A percentile compares a stretch with the other conserved stretches of the same genome.
phyloP scores from a whole-genome alignment of 2,888 invertebrate genomes.

The Dyspetes luteomarginatus region DNA sequence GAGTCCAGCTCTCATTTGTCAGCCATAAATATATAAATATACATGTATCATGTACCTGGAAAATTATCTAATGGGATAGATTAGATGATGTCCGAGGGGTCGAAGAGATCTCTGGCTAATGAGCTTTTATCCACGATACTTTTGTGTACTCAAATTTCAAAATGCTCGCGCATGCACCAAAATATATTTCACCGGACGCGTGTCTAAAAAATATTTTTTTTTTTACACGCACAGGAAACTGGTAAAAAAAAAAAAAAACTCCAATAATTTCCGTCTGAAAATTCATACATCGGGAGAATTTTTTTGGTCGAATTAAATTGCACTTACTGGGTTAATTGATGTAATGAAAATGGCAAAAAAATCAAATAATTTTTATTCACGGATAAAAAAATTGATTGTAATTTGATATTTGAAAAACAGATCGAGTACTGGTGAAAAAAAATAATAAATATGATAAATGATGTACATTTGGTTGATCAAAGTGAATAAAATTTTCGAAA shows the following conservation, averaged over 20 bases:
- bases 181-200: neutral
- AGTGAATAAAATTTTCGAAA: too few relatives aligned
- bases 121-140: neutral
- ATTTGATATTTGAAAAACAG: too few relatives aligned
- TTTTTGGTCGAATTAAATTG: neutral
- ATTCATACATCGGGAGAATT: neutral
- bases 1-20: conserved; percentile 11
- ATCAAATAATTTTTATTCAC: too few relatives aligned
- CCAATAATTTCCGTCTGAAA: neutral
- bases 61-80: conserved; percentile 18
- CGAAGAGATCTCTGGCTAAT: neutral
- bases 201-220: too few relatives aligned
- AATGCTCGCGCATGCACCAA: too few relatives aligned
- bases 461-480: too few relatives aligned
- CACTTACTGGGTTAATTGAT: neutral
- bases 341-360: too few relatives aligned
- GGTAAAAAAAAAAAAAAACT: too few relatives aligned
- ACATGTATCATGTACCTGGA: neutral
- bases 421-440: too few relatives aligned
- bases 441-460: too few relatives aligned
- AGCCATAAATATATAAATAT: neutral
- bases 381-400: too few relatives aligned
- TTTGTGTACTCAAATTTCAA: neutral
- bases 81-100: neutral
- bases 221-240: too few relatives aligned